phyloP scores from a whole-genome alignment of 2,113 vertebrate genomes.

The Apus apus region DNA sequence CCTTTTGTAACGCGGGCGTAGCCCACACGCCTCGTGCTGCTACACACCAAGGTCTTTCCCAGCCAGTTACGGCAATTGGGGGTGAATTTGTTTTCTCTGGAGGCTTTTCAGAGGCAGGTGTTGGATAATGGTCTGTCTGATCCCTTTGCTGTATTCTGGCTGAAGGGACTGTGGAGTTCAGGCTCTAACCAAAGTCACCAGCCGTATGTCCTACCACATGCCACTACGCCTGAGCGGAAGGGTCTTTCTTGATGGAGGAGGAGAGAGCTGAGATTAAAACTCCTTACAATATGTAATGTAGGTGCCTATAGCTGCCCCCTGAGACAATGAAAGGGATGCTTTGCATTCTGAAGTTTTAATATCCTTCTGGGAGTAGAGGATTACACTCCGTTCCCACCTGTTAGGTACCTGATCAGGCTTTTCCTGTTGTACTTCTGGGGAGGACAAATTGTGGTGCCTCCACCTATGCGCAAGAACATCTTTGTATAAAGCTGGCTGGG shows the following conservation, averaged over 20 bases:
- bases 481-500: neutral
- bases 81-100: neutral
- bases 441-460: neutral
- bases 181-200: neutral
- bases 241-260: neutral
- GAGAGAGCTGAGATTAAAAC: neutral
- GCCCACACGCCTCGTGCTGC: neutral
- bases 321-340: neutral
- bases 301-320: neutral
- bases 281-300: neutral
- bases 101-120: neutral
- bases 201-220: neutral
- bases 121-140: neutral
- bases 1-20: fast-evolving
- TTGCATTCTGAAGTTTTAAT: neutral
- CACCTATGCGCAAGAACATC: neutral
- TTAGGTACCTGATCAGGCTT: neutral
- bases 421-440: neutral
- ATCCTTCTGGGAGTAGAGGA: neutral
- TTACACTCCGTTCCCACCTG: fast-evolving
- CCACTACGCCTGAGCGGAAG: neutral
- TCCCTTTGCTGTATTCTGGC: neutral
- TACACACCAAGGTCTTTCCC: neutral
- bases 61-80: neutral
- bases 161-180: neutral